Base-by-base conservation (phyloP, 2,797 vertebrate genomes). In the Artibeus lituratus region DNA sequence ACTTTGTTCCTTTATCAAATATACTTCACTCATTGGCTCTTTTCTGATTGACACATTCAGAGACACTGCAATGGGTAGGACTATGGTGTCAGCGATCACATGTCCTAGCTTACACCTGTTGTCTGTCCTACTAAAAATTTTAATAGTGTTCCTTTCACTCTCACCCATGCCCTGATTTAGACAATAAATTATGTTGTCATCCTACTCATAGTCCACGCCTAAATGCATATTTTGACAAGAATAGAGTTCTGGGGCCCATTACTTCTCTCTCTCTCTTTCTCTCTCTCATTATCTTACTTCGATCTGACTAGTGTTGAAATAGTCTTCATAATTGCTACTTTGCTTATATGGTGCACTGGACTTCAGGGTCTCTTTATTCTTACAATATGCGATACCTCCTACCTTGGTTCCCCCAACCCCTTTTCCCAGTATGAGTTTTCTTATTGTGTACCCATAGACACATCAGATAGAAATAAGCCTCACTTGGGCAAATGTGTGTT, bases 161-260 rank as follows among this genome's bases (percentile, higher is more conserved):
- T 87, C 76, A 92, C 67, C 72, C 26, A 42, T n/a, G 42, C 59
- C 65, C 55, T 87, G 35, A 39, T 87, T 92, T 95, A 55, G 67
- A 55, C 39, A 70, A 42, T 95, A 82, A 92, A 42, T 72, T 87
- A 24, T 53, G 59, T 22, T 93, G 32, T 80, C 24, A 81, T 51
- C 59, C 49, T 65, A 69, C 15, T 44, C 57, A 87, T 0, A 78
- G 37, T 39, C 37, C 55, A 57, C 11, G 1, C 47, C 44, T 55
- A 73, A 93, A 94, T 87, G 44, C 59, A 76, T 24, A 39, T 86
- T 91, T 70, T 96, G 53, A 67, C 37, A 65, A 53, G 57, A 90
- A 81, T 59, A 90, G 55, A 88, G 21, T 82, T 74, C 47, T 87
- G 72, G 37, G 42, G 26, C 16, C 51, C 35, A 24, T 67, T 87